A percentile compares a stretch with the other conserved stretches of the same genome.
Evolutionary conservation across 2,797 vertebrate genomes (phyloP).

Genomic region (Sphenopsis melanotis): DNA sequence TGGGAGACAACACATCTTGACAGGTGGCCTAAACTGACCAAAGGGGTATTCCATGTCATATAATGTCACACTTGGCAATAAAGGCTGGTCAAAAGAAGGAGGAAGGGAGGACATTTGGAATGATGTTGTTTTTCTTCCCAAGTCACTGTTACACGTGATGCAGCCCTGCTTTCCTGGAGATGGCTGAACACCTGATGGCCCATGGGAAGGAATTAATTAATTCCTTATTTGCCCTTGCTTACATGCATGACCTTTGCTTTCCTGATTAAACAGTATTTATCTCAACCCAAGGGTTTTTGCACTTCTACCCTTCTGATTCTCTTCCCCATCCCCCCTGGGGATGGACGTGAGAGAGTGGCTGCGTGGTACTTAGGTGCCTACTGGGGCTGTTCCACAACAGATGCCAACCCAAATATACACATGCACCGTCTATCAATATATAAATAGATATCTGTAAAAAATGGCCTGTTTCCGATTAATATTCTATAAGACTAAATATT

Average conservation of each 20-base stretch:
- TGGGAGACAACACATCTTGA: accelerated
- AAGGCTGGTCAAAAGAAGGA: background rate
- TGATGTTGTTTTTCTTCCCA: background rate
- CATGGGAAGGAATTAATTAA: background rate
- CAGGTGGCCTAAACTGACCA: background rate
- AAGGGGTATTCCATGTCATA: background rate
- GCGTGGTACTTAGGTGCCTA: background rate
- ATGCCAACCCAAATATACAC: background rate
- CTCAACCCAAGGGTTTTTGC: no score
- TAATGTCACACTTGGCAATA: background rate
- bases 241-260: background rate
- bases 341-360: background rate
- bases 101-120: background rate
- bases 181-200: background rate
- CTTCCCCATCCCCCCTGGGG: accelerated
- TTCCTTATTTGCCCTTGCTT: background rate
- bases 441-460: background rate
- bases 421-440: background rate
- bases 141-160: accelerated
- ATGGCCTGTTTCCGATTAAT: accelerated
- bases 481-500: background rate
- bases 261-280: background rate
- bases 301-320: background rate
- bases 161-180: background rate
- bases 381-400: background rate